These are phyloP conservation scores for Hydractinia echinata DNA, from an alignment of 30 jellyfish, hydroid and myxozoan genomes.

Conservation along the genomic window DNA sequence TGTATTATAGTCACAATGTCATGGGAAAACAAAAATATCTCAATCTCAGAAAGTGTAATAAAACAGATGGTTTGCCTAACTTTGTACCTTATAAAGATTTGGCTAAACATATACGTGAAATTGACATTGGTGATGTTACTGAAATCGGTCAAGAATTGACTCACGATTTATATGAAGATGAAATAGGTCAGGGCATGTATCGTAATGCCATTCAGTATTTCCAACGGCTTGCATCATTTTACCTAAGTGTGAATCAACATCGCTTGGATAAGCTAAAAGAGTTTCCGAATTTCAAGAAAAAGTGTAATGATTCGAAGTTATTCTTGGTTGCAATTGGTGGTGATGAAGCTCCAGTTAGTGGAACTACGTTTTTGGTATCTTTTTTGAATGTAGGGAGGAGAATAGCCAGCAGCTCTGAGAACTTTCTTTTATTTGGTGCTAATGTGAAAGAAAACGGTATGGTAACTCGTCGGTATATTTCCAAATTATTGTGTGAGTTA, in stretches of 20 bases:
- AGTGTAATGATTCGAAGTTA: not conserved
- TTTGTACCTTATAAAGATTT: not conserved
- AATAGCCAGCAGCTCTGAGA: not conserved
- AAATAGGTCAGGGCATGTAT: too few relatives aligned
- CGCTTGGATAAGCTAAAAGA: not conserved
- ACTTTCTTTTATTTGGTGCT: not conserved
- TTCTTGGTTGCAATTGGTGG: not conserved
- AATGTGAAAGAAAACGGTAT: not conserved
- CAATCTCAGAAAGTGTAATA: not conserved
- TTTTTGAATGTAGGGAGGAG: not conserved
- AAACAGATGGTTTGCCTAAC: not conserved
- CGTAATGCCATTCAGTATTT: too few relatives aligned
- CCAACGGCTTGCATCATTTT: not conserved
- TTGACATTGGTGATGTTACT: not conserved
- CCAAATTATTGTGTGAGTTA: not conserved
- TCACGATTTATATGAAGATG: too few relatives aligned
- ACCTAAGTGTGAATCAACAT: not conserved
- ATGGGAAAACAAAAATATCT: not conserved
- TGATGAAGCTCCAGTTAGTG: not conserved
- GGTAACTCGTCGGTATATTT: not conserved
- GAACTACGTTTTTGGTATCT: not conserved
- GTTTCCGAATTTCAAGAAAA: not conserved
- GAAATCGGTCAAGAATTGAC: too few relatives aligned
- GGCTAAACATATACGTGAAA: not conserved
- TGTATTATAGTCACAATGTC: conserved; percentile 1